Conservation (phyloP, 2,113 vertebrate genomes). For the Chloroceryle aenea region DNA sequence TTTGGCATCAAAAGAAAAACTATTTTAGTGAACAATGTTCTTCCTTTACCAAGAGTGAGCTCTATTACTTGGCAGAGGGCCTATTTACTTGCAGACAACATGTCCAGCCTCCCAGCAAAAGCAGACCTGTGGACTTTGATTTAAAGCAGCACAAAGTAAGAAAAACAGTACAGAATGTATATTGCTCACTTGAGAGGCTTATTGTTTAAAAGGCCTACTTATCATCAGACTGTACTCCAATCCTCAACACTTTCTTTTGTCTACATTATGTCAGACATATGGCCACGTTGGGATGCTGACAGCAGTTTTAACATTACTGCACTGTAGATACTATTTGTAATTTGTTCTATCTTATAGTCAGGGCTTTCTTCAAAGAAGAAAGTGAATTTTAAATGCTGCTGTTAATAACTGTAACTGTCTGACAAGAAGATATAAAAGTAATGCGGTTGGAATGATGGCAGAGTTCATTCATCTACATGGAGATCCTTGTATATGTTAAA, state of each 20-base stretch:
- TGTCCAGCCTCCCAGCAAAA: constrained; percentile 62
- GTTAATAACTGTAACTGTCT: neutral
- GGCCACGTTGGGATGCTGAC: constrained; percentile 42
- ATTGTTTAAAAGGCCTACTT: constrained; percentile 25
- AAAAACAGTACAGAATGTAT: constrained; percentile 57
- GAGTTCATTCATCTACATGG: neutral
- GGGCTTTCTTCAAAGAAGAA: constrained; percentile 22
- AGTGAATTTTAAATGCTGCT: constrained; percentile 40
- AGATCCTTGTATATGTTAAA: neutral
- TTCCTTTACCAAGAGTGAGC: constrained; percentile 83
- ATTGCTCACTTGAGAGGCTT: constrained; percentile 39
- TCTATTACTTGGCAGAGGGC: constrained; percentile 73
- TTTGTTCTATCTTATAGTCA: neutral
- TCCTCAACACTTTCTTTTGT: constrained; percentile 50
- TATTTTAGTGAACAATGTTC: constrained; percentile 95
- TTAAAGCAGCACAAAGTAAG: constrained; percentile 49
- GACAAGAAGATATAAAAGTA: constrained; percentile 13
- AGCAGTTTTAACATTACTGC: constrained; percentile 50
- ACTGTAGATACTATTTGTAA: neutral
- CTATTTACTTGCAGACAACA: constrained; percentile 66
- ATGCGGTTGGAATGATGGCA: neutral
- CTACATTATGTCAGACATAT: constrained; percentile 60
- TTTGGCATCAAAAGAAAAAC: constrained; percentile 86
- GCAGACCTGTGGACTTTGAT: constrained; percentile 41
- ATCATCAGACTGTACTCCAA: constrained; percentile 31